A percentile compares a stretch with the other conserved stretches of the same genome.
Conservation (phyloP, 2,888 invertebrate genomes). For the Panorpa germanica region DNA sequence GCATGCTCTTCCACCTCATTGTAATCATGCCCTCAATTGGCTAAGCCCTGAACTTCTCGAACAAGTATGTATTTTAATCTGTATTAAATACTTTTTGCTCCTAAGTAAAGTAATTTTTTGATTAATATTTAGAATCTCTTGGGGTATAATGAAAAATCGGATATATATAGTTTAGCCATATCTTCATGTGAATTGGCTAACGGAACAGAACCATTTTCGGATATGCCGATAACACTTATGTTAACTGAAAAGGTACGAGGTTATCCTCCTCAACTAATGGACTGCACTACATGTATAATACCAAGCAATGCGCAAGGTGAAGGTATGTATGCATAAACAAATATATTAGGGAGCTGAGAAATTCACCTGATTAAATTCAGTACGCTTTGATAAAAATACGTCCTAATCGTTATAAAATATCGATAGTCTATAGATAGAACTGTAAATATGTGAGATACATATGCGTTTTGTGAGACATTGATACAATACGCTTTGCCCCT, state of each 20-base stretch:
- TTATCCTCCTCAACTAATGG: constrained; percentile 52
- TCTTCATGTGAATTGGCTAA: constrained; percentile 76
- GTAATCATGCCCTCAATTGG: constrained; percentile 52
- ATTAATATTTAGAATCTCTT: constrained; percentile 39
- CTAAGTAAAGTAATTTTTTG: constrained; percentile 10
- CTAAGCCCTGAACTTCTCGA: constrained; percentile 79
- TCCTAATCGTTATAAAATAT: no score
- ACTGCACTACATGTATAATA: constrained; percentile 52
- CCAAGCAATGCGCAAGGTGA: constrained; percentile 20
- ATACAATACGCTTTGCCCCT: no score
- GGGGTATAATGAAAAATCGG: constrained; percentile 79
- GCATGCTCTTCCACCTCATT: constrained; percentile 57
- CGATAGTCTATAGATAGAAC: no score
- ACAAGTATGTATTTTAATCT: constrained; percentile 32
- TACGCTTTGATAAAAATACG: no score
- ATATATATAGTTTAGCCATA: constrained; percentile 82
- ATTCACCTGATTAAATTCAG: no score
- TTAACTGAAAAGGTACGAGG: constrained; percentile 77
- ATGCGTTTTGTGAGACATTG: no score
- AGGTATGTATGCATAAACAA: constrained; percentile 15
- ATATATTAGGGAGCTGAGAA: constrained; percentile 3
- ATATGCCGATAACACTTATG: constrained; percentile 76
- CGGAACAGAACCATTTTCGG: constrained; percentile 73
- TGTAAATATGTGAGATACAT: no score
- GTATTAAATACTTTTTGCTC: constrained; percentile 4